Base-by-base conservation (phyloP, 2,888 invertebrate genomes). In the Urechis unicinctus region DNA sequence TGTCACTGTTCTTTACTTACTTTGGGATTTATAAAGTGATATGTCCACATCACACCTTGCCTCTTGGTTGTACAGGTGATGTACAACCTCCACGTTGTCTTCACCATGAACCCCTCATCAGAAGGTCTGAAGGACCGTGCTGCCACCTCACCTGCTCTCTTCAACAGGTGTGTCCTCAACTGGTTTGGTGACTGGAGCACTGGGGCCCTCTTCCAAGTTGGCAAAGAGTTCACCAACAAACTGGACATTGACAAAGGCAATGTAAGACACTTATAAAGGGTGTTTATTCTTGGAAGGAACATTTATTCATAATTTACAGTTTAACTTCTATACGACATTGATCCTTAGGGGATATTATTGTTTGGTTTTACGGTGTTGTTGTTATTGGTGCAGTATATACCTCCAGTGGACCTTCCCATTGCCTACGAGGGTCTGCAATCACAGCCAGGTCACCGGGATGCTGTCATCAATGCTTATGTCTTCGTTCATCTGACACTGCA, bases 181-280 rank as follows among this genome's bases (percentile, higher is more conserved):
- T 97, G 97, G 97, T 97, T 98, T 79, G 98, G 98, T 13, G 98
- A 99, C 79, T 99, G 98, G 98, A 93, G 95, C 25, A 93, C 95
- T 72, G 91, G 91, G 2, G 78, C 79, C n/a, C 63, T 95, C 61
- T 79, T 71, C 61, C 78, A 79, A 63, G 81, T 82, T n/a, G 97
- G 95, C 66, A 89, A 89, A 75, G 97, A 98, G 80, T 95, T 99
- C 75, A 98, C 98, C 21, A 87, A 85, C 67, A 89, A 91, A 67
- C 87, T 98, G 70, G 98, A 98, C 81, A 83, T 98, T 67, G 96
- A 97, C 58, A 74, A 72, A 52, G 65, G 68, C 55, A 68, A 71
- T 61, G 77, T 75, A 60, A 66, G 74, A 68, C 22, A 21, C n/a
- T 31, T 31, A n/a, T n/a, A n/a, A n/a, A n/a, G n/a, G n/a, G n/a